Conservation (phyloP, 2,113 vertebrate species). For the Equus quagga region DNA sequence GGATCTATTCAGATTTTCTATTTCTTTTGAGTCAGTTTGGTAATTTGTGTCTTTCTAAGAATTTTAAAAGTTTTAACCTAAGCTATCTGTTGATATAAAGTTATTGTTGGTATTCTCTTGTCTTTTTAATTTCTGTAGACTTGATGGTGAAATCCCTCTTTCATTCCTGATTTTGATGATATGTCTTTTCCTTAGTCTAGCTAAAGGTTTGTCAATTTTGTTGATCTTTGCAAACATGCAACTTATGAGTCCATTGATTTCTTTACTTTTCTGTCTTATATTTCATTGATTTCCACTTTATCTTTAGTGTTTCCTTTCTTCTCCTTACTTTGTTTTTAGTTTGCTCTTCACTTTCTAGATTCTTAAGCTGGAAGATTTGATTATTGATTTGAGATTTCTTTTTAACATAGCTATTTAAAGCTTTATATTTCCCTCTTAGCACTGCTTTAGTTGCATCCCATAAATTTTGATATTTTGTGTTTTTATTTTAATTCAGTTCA, state of each 20-base stretch:
- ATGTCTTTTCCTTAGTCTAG: neutral
- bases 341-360: neutral
- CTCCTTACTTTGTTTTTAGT: neutral
- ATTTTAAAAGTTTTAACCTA: neutral
- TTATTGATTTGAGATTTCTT: neutral
- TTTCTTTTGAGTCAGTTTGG: neutral
- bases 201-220: neutral
- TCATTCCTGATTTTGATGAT: neutral
- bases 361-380: neutral
- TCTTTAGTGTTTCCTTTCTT: conserved; percentile 17
- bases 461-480: neutral
- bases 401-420: neutral
- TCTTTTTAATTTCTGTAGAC: neutral
- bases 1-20: neutral
- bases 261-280: neutral
- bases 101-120: neutral
- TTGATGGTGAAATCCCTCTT: neutral
- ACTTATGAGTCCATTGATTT: neutral
- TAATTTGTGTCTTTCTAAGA: neutral
- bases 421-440: neutral
- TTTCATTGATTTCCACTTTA: neutral
- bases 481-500: neutral
- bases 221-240: neutral
- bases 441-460: neutral
- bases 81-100: neutral